Conservation (phyloP, 2,888 invertebrate species). For the Lamellibrachia columna region DNA sequence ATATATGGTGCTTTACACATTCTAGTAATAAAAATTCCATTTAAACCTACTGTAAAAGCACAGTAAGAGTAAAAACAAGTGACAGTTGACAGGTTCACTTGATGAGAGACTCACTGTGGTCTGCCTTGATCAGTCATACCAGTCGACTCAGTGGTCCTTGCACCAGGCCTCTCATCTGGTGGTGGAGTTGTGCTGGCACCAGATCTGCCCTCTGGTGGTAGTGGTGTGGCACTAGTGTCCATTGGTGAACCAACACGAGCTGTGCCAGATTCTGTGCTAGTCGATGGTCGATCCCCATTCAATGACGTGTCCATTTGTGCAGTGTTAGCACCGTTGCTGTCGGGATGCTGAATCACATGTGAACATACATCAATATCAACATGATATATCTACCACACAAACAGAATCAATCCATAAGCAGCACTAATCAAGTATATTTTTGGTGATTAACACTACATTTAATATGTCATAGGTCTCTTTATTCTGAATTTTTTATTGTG, state of each 20-base stretch:
- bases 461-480: no score
- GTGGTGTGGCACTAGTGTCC: not conserved
- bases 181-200: not conserved
- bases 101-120: not conserved
- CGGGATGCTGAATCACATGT: not conserved
- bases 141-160: not conserved
- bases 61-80: no score
- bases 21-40: no score
- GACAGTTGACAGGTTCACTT: slow-evolving; percentile 2
- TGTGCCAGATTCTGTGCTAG: not conserved
- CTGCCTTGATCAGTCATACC: not conserved
- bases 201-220: not conserved
- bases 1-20: no score
- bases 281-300: not conserved
- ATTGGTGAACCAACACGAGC: not conserved
- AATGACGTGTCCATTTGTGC: not conserved
- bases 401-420: no score
- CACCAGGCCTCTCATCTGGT: not conserved
- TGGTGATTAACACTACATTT: no score
- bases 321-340: not conserved
- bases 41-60: no score
- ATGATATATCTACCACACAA: no score
- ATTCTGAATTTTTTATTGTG: no score
- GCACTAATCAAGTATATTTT: no score
- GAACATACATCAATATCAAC: not conserved